These are phyloP conservation scores for Nanger granti DNA, from an alignment of 2,113 vertebrate species.

Conservation along the genomic window DNA sequence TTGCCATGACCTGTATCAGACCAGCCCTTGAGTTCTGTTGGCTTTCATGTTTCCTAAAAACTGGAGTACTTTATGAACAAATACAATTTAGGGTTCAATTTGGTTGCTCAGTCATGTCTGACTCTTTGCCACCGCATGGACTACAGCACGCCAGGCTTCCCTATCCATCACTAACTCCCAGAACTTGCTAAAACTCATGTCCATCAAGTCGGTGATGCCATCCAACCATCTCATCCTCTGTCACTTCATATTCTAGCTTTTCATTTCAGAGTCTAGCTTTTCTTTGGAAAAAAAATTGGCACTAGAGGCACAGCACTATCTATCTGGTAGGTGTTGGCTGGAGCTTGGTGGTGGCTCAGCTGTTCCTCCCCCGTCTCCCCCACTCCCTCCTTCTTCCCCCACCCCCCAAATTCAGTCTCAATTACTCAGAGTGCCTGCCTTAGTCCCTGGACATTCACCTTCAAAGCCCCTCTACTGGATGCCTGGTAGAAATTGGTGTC, in stretches of 20 bases:
- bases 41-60: neutral
- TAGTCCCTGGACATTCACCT: rapidly evolving
- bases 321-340: neutral
- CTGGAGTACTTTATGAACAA: neutral
- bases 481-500: neutral
- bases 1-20: neutral
- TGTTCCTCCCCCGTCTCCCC: neutral
- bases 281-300: neutral
- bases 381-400: neutral
- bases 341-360: neutral
- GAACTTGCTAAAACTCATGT: neutral
- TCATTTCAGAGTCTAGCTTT: neutral
- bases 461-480: neutral
- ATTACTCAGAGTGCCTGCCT: neutral
- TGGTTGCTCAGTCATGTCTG: neutral
- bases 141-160: neutral
- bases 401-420: neutral
- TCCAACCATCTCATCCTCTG: neutral
- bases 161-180: neutral
- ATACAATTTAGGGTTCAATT: neutral
- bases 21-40: neutral
- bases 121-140: neutral
- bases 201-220: neutral
- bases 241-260: neutral
- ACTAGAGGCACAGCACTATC: neutral